phyloP scores from a whole-genome alignment of 2,797 vertebrate species.

The Aulostomus chinensis region DNA sequence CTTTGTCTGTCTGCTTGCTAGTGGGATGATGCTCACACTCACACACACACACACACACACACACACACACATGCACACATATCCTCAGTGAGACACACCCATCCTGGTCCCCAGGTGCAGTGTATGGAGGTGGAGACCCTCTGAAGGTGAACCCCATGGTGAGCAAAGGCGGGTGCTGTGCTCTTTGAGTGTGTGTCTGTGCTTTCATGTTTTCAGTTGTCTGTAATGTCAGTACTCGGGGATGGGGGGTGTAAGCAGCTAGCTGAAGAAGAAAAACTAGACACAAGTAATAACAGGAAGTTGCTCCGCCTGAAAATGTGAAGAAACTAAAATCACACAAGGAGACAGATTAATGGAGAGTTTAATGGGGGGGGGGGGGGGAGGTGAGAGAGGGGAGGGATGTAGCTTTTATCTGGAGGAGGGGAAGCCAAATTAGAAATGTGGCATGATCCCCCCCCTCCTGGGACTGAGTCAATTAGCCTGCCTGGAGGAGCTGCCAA shows the following conservation, averaged over 20 bases:
- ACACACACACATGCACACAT: slow-evolving; percentile 2
- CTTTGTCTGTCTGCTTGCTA: slow-evolving; percentile 39
- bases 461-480: slow-evolving; percentile 77
- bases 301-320: background rate
- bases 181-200: slow-evolving; percentile 17
- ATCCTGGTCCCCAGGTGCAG: slow-evolving; percentile 54
- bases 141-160: slow-evolving; percentile 72
- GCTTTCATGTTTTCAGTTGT: slow-evolving; percentile 51
- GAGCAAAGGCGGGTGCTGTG: slow-evolving; percentile 46
- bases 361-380: slow-evolving; percentile 16
- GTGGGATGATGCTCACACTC: slow-evolving; percentile 3
- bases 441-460: slow-evolving; percentile 72
- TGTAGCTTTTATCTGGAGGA: slow-evolving; percentile 72
- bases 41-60: background rate
- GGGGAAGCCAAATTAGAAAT: slow-evolving; percentile 75
- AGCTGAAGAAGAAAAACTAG: background rate
- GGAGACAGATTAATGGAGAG: slow-evolving; percentile 6
- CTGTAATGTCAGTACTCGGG: slow-evolving; percentile 41
- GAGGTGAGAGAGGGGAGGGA: slow-evolving; percentile 33
- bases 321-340: background rate
- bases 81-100: slow-evolving; percentile 41
- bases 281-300: background rate
- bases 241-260: background rate
- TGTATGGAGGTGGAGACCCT: slow-evolving; percentile 54
- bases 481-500: slow-evolving; percentile 70